Percentiles rank a stretch among this genome's conserved stretches.
These are phyloP conservation scores for Exocentrus adspersus DNA, from an alignment of 2,888 invertebrate species.

Conservation along the genomic window DNA sequence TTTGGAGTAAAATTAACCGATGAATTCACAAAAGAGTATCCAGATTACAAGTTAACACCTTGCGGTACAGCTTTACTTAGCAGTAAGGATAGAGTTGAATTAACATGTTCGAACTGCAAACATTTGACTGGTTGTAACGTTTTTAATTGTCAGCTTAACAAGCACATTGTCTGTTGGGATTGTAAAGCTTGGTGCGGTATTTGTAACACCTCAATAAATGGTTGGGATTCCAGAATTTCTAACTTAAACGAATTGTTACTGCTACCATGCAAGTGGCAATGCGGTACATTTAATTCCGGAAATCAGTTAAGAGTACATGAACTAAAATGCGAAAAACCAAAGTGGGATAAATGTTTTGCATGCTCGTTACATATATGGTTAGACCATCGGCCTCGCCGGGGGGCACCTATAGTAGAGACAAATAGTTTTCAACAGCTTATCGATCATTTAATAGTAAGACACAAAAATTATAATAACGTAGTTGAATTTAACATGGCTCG, in stretches of 20 bases:
- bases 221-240: slow-evolving; percentile 2
- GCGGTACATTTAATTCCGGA: neutral
- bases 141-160: neutral
- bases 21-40: neutral
- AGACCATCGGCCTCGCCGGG: too few species aligned
- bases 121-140: slow-evolving; percentile 5
- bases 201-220: neutral
- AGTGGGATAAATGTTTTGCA: neutral
- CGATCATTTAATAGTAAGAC: neutral
- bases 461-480: neutral
- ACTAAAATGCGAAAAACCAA: neutral
- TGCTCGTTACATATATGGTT: too few species aligned
- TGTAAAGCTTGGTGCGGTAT: slow-evolving; percentile 3
- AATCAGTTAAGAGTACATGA: neutral
- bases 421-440: neutral
- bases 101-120: slow-evolving; percentile 4
- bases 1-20: neutral
- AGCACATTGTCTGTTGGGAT: slow-evolving; percentile 12
- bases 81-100: neutral
- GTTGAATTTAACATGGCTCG: neutral
- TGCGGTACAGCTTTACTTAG: slow-evolving; percentile 6
- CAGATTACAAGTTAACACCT: slow-evolving; percentile 3
- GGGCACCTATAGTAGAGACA: too few species aligned
- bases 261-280: slow-evolving; percentile 15
- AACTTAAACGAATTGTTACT: slow-evolving; percentile 1